phyloP scores from a whole-genome alignment of 2,888 invertebrate species.

The Oscheius sp. region DNA sequence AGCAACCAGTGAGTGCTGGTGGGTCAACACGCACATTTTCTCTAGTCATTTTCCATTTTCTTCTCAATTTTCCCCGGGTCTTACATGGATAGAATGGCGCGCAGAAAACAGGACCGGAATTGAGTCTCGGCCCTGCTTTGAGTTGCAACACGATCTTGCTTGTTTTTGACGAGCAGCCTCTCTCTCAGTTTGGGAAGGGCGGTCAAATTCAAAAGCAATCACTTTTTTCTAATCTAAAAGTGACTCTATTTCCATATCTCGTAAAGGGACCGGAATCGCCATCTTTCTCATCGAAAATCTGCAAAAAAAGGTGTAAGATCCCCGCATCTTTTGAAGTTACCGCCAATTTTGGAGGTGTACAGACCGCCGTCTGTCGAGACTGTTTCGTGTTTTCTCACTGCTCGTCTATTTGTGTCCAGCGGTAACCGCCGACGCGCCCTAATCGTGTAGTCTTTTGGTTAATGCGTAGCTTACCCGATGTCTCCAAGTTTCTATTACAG shows the following conservation, averaged over 20 bases:
- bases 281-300: no score
- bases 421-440: slow-evolving; percentile 30
- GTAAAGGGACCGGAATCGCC: background rate
- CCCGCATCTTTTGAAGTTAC: background rate
- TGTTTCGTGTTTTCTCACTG: slow-evolving; percentile 38
- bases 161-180: slow-evolving; percentile 20
- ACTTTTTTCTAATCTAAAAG: background rate
- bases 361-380: slow-evolving; percentile 26
- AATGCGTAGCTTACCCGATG: slow-evolving; percentile 23
- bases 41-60: no score
- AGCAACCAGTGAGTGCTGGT: slow-evolving; percentile 32
- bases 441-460: slow-evolving; percentile 35
- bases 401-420: slow-evolving; percentile 29
- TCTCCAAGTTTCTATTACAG: slow-evolving; percentile 14
- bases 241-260: background rate
- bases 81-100: background rate
- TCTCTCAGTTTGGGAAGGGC: background rate
- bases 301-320: no score
- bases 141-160: slow-evolving; percentile 33
- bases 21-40: slow-evolving; percentile 14
- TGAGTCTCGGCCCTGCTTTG: background rate
- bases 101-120: slow-evolving; percentile 2
- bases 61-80: background rate
- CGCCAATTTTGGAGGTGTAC: slow-evolving; percentile 8
- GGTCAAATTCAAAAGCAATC: background rate